Conservation (phyloP, 1,140 invertebrate species). For the Heliothis subflexa region DNA sequence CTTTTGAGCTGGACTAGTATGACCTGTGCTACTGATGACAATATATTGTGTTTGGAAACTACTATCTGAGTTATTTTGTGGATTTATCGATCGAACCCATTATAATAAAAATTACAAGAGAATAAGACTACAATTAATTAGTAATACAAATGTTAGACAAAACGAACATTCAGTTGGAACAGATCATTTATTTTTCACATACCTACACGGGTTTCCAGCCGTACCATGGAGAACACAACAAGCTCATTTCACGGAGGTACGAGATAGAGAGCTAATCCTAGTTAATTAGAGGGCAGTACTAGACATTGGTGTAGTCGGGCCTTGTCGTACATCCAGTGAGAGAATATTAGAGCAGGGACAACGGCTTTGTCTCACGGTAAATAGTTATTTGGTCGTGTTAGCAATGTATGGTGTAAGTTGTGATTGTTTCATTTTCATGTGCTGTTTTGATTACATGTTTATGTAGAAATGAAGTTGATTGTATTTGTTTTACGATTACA, state of each 20-base stretch:
- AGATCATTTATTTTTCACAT: conserved; percentile 29
- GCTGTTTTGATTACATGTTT: conserved; percentile 7
- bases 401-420: conserved; percentile 4
- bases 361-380: conserved; percentile 26
- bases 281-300: conserved; percentile 61
- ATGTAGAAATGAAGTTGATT: neutral
- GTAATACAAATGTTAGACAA: neutral
- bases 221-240: conserved; percentile 47
- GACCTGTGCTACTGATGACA: too few species aligned
- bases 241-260: conserved; percentile 52
- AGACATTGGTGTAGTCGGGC: conserved; percentile 43
- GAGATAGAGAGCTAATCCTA: conserved; percentile 65
- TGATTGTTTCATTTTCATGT: conserved; percentile 29
- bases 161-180: neutral
- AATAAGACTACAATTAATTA: neutral
- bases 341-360: conserved; percentile 42
- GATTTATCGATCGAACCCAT: too few species aligned
- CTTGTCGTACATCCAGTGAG: conserved; percentile 45
- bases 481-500: neutral
- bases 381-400: conserved; percentile 38
- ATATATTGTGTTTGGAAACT: too few species aligned
- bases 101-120: neutral
- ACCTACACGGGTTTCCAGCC: conserved; percentile 9
- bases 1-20: too few species aligned
- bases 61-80: too few species aligned